Conservation (phyloP, 2,797 vertebrate genomes). For the Eleutherodactylus coqui region DNA sequence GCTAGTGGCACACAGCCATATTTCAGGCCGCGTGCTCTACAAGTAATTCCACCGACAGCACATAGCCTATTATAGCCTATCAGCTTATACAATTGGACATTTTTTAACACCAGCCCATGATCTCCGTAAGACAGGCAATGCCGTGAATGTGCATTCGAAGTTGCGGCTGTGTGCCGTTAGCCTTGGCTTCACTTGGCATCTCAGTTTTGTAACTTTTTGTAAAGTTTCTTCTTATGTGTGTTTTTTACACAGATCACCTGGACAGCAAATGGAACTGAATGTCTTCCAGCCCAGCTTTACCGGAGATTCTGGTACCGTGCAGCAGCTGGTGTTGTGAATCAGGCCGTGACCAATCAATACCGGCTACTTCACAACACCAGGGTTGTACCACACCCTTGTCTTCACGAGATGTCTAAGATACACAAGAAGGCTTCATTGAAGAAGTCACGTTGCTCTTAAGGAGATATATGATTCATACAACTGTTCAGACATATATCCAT, state of each 20-base stretch:
- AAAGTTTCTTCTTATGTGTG: background rate
- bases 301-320: slow-evolving; percentile 77
- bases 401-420: background rate
- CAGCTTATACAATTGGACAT: too few relatives aligned
- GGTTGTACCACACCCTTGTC: slow-evolving; percentile 82
- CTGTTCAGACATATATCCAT: too few relatives aligned
- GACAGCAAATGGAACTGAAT: background rate
- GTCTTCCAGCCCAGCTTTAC: background rate
- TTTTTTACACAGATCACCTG: slow-evolving; percentile 13
- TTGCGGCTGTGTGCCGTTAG: too few relatives aligned
- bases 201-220: background rate
- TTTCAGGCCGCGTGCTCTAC: too few relatives aligned
- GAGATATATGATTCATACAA: too few relatives aligned
- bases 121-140: too few relatives aligned
- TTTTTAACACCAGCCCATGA: too few relatives aligned
- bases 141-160: too few relatives aligned
- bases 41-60: too few relatives aligned
- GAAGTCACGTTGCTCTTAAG: background rate
- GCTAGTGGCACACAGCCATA: too few relatives aligned
- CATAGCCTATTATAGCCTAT: too few relatives aligned
- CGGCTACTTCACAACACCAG: slow-evolving; percentile 99
- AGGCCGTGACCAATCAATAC: slow-evolving; percentile 88
- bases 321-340: slow-evolving; percentile 99
- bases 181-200: background rate
- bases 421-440: background rate